Evolutionary conservation across 2,113 vertebrate genomes (phyloP), one percentile per base, ranked within the genome.

Genomic region (Pseudolaguvia tuberculata): DNA sequence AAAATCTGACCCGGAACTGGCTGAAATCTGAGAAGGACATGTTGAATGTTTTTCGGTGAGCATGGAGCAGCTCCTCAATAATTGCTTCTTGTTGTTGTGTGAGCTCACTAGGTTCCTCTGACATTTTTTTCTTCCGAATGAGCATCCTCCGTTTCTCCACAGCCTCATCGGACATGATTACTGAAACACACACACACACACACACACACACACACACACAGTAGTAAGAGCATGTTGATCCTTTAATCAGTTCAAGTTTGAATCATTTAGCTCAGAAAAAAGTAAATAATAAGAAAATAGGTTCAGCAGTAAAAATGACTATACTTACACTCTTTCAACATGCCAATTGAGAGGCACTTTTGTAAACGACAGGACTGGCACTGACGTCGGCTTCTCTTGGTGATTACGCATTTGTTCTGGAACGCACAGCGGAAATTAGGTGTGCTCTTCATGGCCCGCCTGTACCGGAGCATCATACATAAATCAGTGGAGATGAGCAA

Each of bases 321-420:
- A 27, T 17, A 72, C 90, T 91, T 77, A 91, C 90, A 67, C 51
- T 92, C 89, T 47, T 87, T 89, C 68, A 79, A 87, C 90, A 92
- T 91, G 68, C 90, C 90, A 0, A 88, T 88, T 23, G 88, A 86
- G 82, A 89, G 86, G 77, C 90, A 91, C 71, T 90, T 91, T 78
- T 82, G 85, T 25, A 92, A 68, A 14, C 90, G 85, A 55, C 90
- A 92, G 72, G 90, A 88, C 80, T 91, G 91, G 82, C 90, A 91
- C 52, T 92, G 89, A 1, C 89, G 81, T 45, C 90, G 85, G n/a
- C 89, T 92, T 77, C 79, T 89, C 75, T 61, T 88, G 52, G 87
- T 92, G 81, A 92, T 90, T 77, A 88, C 75, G 1, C 90, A 92
- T 62, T 79, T 51, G 35, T 86, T 88, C 72, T 81, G 83, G 82